A percentile compares a stretch with the other conserved stretches of the same genome.
Conservation (phyloP, 1,140 invertebrate species). For the Homalodisca vitripennis region DNA sequence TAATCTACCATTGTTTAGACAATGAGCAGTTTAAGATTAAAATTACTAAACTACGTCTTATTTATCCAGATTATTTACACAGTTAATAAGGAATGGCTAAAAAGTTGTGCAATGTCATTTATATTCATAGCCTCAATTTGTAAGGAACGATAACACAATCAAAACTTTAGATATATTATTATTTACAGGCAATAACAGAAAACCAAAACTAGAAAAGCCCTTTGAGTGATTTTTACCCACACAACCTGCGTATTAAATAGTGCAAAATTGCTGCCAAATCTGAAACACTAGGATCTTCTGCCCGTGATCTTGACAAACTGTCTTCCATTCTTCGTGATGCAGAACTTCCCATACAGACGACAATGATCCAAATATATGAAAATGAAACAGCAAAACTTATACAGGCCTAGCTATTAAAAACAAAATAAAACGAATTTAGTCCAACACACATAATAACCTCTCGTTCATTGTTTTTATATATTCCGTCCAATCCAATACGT, state of each 20-base stretch:
- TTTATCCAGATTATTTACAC: too few relatives aligned
- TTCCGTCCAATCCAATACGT: too few relatives aligned
- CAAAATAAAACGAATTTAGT: too few relatives aligned
- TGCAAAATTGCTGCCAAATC: constrained; percentile 49
- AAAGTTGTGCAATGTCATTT: background rate
- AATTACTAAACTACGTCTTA: too few relatives aligned
- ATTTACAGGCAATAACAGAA: background rate
- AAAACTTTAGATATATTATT: constrained; percentile 10
- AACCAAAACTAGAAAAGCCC: constrained; percentile 11
- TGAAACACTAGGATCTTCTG: constrained; percentile 43
- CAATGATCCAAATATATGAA: too few relatives aligned
- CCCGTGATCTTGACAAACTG: constrained; percentile 30
- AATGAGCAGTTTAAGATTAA: too few relatives aligned
- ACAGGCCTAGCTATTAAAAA: too few relatives aligned
- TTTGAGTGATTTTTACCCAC: constrained; percentile 31
- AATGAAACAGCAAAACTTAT: too few relatives aligned
- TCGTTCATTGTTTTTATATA: too few relatives aligned
- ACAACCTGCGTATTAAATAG: constrained; percentile 51
- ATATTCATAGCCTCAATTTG: background rate
- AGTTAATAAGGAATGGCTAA: too few relatives aligned
- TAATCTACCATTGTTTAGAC: too few relatives aligned
- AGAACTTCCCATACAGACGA: constrained; percentile 40
- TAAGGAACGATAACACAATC: constrained; percentile 31
- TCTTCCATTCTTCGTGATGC: constrained; percentile 41
- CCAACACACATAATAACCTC: too few relatives aligned